These are phyloP conservation scores for Eutrigla gurnardus DNA, from an alignment of 2,797 vertebrate genomes.

Conservation along the genomic window DNA sequence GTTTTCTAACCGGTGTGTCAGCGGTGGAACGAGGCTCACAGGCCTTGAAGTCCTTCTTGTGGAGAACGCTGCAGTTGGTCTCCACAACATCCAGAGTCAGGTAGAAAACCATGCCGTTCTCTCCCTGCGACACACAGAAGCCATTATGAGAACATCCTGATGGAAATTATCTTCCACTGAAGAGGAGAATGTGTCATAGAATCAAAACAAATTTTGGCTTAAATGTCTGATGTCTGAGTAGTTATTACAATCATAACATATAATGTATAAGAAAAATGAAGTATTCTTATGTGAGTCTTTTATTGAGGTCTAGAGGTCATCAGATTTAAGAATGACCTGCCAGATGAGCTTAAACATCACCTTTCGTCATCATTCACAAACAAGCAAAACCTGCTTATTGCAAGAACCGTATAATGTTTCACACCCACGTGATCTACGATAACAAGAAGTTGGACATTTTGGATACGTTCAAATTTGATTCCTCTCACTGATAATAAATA, in stretches of 20 bases:
- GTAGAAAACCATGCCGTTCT: conserved; percentile 71
- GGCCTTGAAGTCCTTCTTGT: conserved; percentile 64
- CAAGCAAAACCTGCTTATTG: no score
- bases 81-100: conserved; percentile 82
- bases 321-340: background rate
- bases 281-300: background rate
- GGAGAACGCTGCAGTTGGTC: conserved; percentile 82
- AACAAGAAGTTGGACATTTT: no score
- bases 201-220: background rate
- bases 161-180: background rate
- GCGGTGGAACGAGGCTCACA: conserved; percentile 54
- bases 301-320: background rate
- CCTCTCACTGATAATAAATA: no score
- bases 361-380: no score
- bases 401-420: no score
- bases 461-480: no score
- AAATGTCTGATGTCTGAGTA: background rate
- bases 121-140: conserved; percentile 60
- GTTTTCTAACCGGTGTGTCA: conserved; percentile 63
- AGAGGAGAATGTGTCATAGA: background rate
- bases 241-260: background rate
- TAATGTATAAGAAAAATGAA: background rate
- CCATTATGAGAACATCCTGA: background rate
- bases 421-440: no score
- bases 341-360: background rate